These are phyloP conservation scores for Caenorhabditis zanzibari DNA, from an alignment of 2,888 invertebrate species.

Conservation along the genomic window DNA sequence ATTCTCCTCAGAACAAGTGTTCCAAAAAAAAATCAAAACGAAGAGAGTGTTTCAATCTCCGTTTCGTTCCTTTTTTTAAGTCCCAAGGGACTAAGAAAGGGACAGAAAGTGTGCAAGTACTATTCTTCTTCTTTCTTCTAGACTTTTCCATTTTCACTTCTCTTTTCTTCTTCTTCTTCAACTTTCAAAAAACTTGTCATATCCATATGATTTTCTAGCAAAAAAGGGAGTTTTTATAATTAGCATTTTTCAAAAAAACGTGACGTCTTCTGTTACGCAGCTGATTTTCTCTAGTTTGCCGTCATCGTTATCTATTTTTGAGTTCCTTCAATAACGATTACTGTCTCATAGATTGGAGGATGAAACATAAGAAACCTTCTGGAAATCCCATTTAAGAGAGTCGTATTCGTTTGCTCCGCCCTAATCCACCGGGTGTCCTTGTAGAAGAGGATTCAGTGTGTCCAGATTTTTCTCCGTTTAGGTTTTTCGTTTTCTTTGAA, in stretches of 20 bases:
- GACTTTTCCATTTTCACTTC: conserved; percentile 17
- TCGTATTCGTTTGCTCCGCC: too few species aligned
- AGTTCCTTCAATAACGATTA: background rate
- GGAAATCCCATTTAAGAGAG: background rate
- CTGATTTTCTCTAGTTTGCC: background rate
- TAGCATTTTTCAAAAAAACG: background rate
- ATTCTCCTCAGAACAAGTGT: conserved; percentile 39
- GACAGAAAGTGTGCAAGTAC: conserved; percentile 28
- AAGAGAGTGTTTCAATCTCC: conserved; percentile 47
- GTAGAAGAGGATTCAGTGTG: too few species aligned
- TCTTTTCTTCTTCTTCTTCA: conserved; percentile 18
- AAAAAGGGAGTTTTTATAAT: conserved; percentile 11
- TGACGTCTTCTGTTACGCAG: background rate
- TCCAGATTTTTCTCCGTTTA: background rate
- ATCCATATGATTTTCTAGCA: conserved; percentile 9
- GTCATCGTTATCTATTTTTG: conserved; percentile 5
- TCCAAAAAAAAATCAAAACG: conserved; percentile 38
- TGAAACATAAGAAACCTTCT: background rate
- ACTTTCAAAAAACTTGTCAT: conserved; percentile 8
- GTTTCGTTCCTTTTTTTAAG: conserved; percentile 34
- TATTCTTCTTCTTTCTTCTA: conserved; percentile 22
- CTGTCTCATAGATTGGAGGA: background rate
- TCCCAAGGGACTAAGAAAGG: conserved; percentile 30
- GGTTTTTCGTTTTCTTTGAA: background rate
- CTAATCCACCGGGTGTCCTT: too few species aligned